Evolutionary conservation across 2,113 vertebrate genomes (phyloP).

Genomic region (Entelurus aequoreus): DNA sequence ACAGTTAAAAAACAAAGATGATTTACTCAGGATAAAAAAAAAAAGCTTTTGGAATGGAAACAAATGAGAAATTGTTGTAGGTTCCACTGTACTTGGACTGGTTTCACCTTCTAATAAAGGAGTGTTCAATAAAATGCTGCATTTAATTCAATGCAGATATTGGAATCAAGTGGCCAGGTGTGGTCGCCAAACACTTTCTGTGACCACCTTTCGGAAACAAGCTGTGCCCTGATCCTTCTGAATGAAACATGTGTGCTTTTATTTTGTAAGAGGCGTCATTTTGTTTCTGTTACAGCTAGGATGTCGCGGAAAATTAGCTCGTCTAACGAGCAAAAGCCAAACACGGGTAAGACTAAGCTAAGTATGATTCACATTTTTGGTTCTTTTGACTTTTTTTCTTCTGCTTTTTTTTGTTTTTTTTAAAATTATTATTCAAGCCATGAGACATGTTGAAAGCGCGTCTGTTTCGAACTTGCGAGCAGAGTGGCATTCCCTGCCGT

Average conservation of each 20-base stretch:
- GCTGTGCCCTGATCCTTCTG: background rate
- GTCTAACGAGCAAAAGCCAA: slow-evolving; percentile 90
- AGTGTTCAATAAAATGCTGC: too few relatives aligned
- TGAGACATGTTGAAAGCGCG: background rate
- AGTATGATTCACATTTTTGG: slow-evolving; percentile 20
- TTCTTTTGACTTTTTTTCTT: slow-evolving; percentile 1
- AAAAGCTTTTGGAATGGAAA: too few relatives aligned
- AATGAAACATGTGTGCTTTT: background rate
- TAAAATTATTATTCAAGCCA: slow-evolving; percentile 6
- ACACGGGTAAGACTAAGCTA: slow-evolving; percentile 84
- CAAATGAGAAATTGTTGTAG: too few relatives aligned
- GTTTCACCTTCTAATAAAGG: too few relatives aligned
- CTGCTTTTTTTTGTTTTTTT: slow-evolving; percentile 4
- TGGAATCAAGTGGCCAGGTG: too few relatives aligned
- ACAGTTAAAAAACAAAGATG: too few relatives aligned
- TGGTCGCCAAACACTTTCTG: slow-evolving; percentile 27
- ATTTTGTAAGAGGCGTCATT: slow-evolving; percentile 34
- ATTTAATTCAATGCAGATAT: too few relatives aligned
- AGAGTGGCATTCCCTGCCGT: slow-evolving; percentile 31
- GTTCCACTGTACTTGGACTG: too few relatives aligned
- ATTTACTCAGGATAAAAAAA: too few relatives aligned
- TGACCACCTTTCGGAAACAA: slow-evolving; percentile 13
- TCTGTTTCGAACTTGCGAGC: slow-evolving; percentile 6
- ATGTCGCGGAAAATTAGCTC: slow-evolving; percentile 98
- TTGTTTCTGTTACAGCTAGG: slow-evolving; percentile 86